A percentile compares a stretch with the other conserved stretches of the same genome.
Evolutionary conservation across 1,140 invertebrate species (phyloP).

Genomic region (Conus ventricosus): DNA sequence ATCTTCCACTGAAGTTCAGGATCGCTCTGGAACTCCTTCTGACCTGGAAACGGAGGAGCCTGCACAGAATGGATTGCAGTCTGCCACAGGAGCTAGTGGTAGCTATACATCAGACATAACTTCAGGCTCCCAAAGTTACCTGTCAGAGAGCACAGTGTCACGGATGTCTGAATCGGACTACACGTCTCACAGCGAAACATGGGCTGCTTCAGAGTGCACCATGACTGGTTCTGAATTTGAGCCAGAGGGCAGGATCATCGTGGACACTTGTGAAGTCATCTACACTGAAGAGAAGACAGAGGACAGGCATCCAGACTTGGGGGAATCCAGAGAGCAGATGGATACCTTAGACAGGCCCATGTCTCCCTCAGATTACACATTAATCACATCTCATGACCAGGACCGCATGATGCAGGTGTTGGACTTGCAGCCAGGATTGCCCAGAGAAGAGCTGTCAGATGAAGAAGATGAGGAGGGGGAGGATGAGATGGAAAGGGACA

Average conservation of each 20-base stretch:
- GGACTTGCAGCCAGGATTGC: conserved; percentile 20
- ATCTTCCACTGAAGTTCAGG: conserved; percentile 56
- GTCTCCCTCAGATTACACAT: conserved; percentile 61
- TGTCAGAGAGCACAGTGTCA: conserved; percentile 30
- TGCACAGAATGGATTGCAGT: conserved; percentile 8
- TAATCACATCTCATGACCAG: conserved; percentile 50
- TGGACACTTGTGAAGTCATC: conserved; percentile 67
- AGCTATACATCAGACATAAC: conserved; percentile 29
- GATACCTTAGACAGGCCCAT: conserved; percentile 52
- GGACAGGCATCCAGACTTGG: conserved; percentile 22
- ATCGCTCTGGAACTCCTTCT: conserved; percentile 51
- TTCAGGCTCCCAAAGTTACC: conserved; percentile 25
- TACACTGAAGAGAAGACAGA: conserved; percentile 67
- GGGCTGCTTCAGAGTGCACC: conserved; percentile 46
- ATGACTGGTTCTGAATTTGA: conserved; percentile 48
- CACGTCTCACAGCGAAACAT: conserved; percentile 42
- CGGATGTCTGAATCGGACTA: conserved; percentile 37
- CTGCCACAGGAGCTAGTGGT: not conserved
- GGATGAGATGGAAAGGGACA: conserved; percentile 41
- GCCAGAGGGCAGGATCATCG: conserved; percentile 59
- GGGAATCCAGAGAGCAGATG: conserved; percentile 19
- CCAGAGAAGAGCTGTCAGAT: conserved; percentile 35
- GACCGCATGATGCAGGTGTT: conserved; percentile 32
- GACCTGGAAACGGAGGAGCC: conserved; percentile 44
- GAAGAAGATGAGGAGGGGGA: conserved; percentile 34